These are phyloP conservation scores for Chelonus insularis DNA, from an alignment of 1,140 invertebrate species.

Conservation along the genomic window DNA sequence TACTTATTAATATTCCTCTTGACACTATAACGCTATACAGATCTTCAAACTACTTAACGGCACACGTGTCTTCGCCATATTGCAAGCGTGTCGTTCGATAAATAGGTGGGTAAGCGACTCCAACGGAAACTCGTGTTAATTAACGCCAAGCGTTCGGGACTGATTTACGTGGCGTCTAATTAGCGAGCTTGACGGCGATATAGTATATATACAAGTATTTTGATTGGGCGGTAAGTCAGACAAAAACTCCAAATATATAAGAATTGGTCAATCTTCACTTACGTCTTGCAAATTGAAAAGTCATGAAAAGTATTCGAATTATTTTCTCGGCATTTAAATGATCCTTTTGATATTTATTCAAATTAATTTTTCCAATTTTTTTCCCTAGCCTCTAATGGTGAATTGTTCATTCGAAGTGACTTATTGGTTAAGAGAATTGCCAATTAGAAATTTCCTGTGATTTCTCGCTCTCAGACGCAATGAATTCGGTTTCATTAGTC, in stretches of 20 bases:
- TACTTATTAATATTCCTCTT: too few species aligned
- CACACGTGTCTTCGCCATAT: slow-evolving; percentile 46
- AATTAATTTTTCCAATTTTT: neutral
- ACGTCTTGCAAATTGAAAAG: too few species aligned
- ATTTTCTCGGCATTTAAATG: too few species aligned
- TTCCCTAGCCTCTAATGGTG: neutral
- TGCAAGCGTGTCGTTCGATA: slow-evolving; percentile 51
- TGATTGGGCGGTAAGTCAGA: neutral
- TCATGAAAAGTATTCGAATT: too few species aligned
- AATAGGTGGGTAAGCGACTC: slow-evolving; percentile 57
- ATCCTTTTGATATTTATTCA: too few species aligned
- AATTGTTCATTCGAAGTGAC: neutral
- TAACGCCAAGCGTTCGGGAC: slow-evolving; percentile 58
- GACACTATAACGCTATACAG: too few species aligned
- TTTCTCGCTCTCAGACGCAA: neutral
- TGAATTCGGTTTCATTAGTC: slow-evolving; percentile 9
- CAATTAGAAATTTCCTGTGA: slow-evolving; percentile 1
- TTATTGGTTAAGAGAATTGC: neutral
- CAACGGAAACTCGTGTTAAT: slow-evolving; percentile 58
- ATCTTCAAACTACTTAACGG: neutral
- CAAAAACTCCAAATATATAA: neutral
- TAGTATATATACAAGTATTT: slow-evolving; percentile 28
- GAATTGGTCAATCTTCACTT: slow-evolving; percentile 3
- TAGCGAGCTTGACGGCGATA: slow-evolving; percentile 57
- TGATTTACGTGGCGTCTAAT: slow-evolving; percentile 62